Conservation (phyloP, 2,797 vertebrate genomes). For the Decapterus maruadsi region DNA sequence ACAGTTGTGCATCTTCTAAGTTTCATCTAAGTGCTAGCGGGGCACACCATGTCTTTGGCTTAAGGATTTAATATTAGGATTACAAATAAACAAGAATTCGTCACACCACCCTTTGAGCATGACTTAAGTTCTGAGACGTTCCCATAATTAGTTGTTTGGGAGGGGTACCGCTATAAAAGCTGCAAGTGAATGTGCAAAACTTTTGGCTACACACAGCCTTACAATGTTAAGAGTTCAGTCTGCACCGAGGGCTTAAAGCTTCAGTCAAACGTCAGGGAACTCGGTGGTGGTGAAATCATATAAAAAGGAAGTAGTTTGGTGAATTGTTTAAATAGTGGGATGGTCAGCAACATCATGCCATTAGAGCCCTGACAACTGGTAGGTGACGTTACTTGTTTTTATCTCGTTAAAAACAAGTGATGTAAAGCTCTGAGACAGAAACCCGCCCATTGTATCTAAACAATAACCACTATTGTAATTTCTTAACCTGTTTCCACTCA, state of each 20-base stretch:
- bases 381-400: background rate
- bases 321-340: background rate
- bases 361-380: background rate
- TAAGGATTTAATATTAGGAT: slow-evolving; percentile 17
- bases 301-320: background rate
- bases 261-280: background rate
- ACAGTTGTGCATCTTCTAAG: background rate
- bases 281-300: background rate
- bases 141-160: slow-evolving; percentile 25
- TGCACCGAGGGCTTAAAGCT: background rate
- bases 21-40: slow-evolving; percentile 9
- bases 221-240: slow-evolving; percentile 2
- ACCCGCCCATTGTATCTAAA: background rate
- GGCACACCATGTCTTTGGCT: slow-evolving; percentile 11
- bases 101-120: slow-evolving; percentile 14
- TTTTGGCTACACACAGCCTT: background rate
- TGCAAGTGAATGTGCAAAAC: slow-evolving; percentile 10
- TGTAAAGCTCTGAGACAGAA: background rate
- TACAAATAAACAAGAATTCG: slow-evolving; percentile 26
- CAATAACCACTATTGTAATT: background rate
- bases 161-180: slow-evolving; percentile 11
- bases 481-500: slow-evolving; percentile 17
- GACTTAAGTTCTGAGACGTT: slow-evolving; percentile 7
- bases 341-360: background rate
- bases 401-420: background rate